These are phyloP conservation scores for Coregonus sp. DNA, from an alignment of 2,797 vertebrate genomes.

Conservation along the genomic window DNA sequence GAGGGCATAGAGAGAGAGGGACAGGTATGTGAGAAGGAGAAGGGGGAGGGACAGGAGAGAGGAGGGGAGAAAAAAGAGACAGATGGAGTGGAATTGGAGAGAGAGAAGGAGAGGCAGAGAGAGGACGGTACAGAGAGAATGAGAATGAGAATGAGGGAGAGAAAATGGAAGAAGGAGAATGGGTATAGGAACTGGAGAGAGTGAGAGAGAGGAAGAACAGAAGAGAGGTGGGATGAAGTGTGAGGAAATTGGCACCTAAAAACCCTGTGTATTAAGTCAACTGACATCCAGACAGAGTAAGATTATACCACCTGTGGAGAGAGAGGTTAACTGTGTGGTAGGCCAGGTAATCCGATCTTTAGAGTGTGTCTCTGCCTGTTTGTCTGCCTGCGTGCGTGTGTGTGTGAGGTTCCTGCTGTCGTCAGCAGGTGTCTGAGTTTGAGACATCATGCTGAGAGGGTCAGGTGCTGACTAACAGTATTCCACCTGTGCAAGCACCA, in stretches of 20 bases:
- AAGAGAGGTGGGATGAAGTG: neutral
- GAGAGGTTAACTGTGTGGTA: neutral
- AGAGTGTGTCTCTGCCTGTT: neutral
- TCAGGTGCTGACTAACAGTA: conserved; percentile 56
- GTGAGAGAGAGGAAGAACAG: neutral
- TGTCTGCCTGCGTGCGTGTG: neutral
- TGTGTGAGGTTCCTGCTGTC: neutral
- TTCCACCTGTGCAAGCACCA: conserved; percentile 44
- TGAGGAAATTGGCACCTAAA: neutral
- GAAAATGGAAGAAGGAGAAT: neutral
- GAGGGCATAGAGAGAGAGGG: neutral
- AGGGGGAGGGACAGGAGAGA: neutral
- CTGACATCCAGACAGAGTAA: neutral
- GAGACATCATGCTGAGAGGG: neutral
- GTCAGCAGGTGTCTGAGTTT: neutral
- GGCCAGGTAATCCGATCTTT: neutral
- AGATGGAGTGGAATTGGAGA: neutral
- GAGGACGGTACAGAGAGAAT: neutral
- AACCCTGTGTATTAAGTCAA: neutral
- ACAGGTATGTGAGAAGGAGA: neutral
- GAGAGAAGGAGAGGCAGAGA: neutral
- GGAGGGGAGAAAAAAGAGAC: neutral
- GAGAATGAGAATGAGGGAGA: neutral
- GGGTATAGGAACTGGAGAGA: neutral
- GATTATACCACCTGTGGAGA: neutral